Percentiles rank a stretch among this genome's conserved stretches.
phyloP scores from a whole-genome alignment of 2,113 vertebrate species.

The Psephotus haematonotus region DNA sequence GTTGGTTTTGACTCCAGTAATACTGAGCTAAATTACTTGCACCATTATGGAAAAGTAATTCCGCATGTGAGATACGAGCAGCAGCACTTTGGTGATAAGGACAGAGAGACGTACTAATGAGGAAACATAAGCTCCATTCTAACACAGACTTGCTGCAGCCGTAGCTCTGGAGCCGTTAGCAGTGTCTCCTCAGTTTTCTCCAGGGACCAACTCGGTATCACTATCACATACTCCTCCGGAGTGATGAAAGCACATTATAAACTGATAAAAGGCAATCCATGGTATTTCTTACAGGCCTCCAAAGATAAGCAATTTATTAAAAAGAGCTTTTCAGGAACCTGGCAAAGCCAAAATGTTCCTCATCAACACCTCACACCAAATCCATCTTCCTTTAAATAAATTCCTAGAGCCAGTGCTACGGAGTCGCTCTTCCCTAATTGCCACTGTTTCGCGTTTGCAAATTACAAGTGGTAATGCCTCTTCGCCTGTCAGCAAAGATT shows the following conservation, averaged over 20 bases:
- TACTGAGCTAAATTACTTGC: neutral
- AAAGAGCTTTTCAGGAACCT: constrained; percentile 33
- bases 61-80: neutral
- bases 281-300: constrained; percentile 50
- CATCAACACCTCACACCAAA: neutral
- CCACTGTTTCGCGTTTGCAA: neutral
- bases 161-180: neutral
- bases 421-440: constrained; percentile 12
- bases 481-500: neutral
- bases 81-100: neutral
- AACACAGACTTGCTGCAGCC: neutral
- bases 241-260: constrained; percentile 52
- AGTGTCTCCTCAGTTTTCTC: constrained; percentile 10
- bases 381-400: constrained; percentile 11
- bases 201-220: constrained; percentile 35
- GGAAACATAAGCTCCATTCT: constrained; percentile 17
- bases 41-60: constrained; percentile 13
- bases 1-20: neutral
- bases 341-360: neutral
- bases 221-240: constrained; percentile 29
- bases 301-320: constrained; percentile 59
- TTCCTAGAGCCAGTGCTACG: neutral
- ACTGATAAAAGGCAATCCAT: constrained; percentile 48
- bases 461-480: neutral
- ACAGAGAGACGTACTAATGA: neutral